Evolutionary conservation across 2,888 invertebrate species (phyloP).

Genomic region (Nasonia oneida): DNA sequence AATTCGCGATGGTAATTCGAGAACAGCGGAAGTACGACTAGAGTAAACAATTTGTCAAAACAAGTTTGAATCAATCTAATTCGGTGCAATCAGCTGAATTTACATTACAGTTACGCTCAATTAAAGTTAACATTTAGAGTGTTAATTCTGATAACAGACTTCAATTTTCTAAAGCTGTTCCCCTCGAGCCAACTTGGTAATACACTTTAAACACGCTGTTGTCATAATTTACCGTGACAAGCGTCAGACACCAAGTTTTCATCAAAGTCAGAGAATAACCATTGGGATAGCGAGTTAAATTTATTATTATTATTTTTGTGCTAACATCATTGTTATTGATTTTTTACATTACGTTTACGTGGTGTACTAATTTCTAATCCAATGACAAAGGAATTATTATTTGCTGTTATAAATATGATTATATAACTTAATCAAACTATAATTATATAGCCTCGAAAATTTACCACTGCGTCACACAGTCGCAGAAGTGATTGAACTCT

Average conservation of each 20-base stretch:
- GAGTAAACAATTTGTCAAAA: slow-evolving; percentile 31
- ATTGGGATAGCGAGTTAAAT: not conserved
- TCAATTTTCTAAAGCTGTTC: slow-evolving; percentile 43
- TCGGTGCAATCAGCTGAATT: slow-evolving; percentile 31
- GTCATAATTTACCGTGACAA: slow-evolving; percentile 11
- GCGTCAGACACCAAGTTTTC: slow-evolving; percentile 18
- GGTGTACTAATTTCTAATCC: no score
- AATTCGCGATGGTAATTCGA: not conserved
- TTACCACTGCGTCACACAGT: no score
- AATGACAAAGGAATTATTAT: no score
- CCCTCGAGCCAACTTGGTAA: slow-evolving; percentile 30
- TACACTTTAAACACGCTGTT: not conserved
- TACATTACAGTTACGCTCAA: slow-evolving; percentile 9
- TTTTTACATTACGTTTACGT: no score
- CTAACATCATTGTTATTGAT: no score
- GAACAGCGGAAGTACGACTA: not conserved
- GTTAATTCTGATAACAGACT: slow-evolving; percentile 45
- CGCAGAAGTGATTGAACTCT: no score
- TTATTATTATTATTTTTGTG: not conserved
- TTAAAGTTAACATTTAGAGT: slow-evolving; percentile 39
- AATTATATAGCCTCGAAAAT: no score
- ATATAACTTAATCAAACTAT: no score
- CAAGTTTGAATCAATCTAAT: slow-evolving; percentile 42
- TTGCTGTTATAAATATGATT: no score
- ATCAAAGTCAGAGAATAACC: slow-evolving; percentile 11